Base-by-base conservation (phyloP, 2,797 vertebrate species). In the Pitangus sulphuratus region DNA sequence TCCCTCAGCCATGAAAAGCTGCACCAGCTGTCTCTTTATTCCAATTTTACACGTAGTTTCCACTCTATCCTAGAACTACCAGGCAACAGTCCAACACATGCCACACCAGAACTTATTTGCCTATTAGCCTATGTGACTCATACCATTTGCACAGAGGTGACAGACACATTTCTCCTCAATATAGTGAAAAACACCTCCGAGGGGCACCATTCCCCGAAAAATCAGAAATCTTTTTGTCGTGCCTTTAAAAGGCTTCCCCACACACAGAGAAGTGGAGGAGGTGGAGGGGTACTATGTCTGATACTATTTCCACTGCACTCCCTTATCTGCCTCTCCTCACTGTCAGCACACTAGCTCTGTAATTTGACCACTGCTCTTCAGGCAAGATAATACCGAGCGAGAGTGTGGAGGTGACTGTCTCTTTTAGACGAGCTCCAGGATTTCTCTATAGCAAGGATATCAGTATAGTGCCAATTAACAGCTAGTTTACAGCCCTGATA, bases 1-100 rank as follows among this genome's bases (percentile, higher is more conserved):
- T 88, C 47, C 65, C 48, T 86, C 79, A 94, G 69, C 53, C 66
- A 42, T 9, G 20, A 69, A 78, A 89, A 95, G 51, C 31, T 76
- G 40, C 62, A 90, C 56, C 84, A 92, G 77, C 80, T 95, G 74
- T 86, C 85, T 74, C 70, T 69, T 33, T 58, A 72, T 60, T 89
- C 50, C 54, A 66, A 18, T 91, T 95, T 88, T 82, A 65, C 62
- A 66, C 0, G 0, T 25, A 69, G 66, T 47, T 58, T 84, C 54
- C 37, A 31, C 7, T 22, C 35, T 68, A 39, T 24, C 26, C 50
- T 18, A 48, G 56, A 82, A 25, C 26, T 45, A 57, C 16, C 70
- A 92, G 84, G 50, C 74, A 87, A 4, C 14, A 87, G 28, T 26
- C 65, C 62, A 54, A 35, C 39, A 69, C 31, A 37, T 44, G n/a